Evolutionary conservation across 2,113 vertebrate genomes (phyloP).

Genomic region (Callocephalon fimbriatum): DNA sequence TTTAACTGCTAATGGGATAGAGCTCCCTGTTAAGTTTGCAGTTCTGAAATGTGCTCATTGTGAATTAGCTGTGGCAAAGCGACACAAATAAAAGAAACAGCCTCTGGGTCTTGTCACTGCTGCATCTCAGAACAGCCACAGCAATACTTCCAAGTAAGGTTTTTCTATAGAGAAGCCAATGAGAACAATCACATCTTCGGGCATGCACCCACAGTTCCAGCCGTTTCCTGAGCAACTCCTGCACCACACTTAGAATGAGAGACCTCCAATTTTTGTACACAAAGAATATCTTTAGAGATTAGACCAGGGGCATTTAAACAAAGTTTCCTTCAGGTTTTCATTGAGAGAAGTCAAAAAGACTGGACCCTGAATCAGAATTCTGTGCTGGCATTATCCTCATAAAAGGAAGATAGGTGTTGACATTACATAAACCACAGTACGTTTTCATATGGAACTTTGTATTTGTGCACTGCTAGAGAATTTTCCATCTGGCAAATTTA

Average conservation of each 20-base stretch:
- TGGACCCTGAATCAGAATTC: background rate
- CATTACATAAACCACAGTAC: background rate
- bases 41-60: background rate
- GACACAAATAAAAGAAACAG: background rate
- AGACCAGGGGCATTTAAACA: background rate
- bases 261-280: fast-evolving
- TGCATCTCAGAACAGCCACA: background rate
- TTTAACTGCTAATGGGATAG: background rate
- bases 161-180: background rate
- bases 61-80: background rate
- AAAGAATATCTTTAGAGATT: background rate
- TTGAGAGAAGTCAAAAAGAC: background rate
- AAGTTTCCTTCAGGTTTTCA: background rate
- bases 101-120: background rate
- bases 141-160: background rate
- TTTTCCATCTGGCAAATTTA: background rate
- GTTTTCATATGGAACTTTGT: background rate
- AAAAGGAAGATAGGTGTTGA: background rate
- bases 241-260: background rate
- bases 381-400: background rate
- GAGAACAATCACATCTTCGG: background rate
- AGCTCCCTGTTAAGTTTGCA: background rate
- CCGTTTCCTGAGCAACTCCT: background rate
- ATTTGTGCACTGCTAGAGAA: background rate
- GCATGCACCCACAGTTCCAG: background rate